Percentiles rank a stretch among this genome's conserved stretches.
Evolutionary conservation across 2,113 vertebrate genomes (phyloP).

Genomic region (Alethe diademata): DNA sequence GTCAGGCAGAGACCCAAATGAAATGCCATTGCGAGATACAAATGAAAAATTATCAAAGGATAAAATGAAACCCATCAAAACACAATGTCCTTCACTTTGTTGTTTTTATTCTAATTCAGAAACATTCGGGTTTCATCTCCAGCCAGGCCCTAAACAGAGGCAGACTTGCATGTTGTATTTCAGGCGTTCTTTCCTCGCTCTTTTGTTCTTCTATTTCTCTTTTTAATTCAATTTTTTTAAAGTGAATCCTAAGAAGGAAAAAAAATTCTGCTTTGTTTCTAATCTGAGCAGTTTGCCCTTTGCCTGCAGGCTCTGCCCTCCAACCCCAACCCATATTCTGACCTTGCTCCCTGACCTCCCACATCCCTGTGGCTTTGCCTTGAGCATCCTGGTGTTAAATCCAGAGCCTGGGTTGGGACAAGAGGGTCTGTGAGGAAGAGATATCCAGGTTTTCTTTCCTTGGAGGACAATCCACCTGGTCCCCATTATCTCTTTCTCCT

Average conservation of each 20-base stretch:
- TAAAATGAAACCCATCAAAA: slow-evolving; percentile 60
- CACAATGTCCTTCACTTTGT: slow-evolving; percentile 56
- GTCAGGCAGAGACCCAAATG: slow-evolving; percentile 42
- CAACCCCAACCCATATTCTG: not conserved
- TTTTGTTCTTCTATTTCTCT: slow-evolving; percentile 14
- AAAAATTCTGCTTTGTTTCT: not conserved
- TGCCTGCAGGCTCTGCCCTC: not conserved
- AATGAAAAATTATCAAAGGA: slow-evolving; percentile 54
- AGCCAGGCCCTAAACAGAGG: slow-evolving; percentile 46
- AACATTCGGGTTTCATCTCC: slow-evolving; percentile 49
- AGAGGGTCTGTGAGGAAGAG: not conserved
- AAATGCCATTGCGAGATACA: slow-evolving; percentile 26
- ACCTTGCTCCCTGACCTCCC: not conserved
- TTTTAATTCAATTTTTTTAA: not conserved
- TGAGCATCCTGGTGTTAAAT: not conserved
- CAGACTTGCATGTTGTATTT: slow-evolving; percentile 10
- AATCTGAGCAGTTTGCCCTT: not conserved
- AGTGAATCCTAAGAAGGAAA: not conserved
- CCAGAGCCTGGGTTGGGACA: not conserved
- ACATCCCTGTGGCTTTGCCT: not conserved
- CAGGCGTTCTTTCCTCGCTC: not conserved
- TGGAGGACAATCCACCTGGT: not conserved
- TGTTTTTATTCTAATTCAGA: slow-evolving; percentile 59
- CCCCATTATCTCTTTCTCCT: not conserved
- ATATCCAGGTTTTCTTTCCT: not conserved